Base-by-base conservation (phyloP, 2,113 vertebrate species). In the Chloropsis cyanopogon region DNA sequence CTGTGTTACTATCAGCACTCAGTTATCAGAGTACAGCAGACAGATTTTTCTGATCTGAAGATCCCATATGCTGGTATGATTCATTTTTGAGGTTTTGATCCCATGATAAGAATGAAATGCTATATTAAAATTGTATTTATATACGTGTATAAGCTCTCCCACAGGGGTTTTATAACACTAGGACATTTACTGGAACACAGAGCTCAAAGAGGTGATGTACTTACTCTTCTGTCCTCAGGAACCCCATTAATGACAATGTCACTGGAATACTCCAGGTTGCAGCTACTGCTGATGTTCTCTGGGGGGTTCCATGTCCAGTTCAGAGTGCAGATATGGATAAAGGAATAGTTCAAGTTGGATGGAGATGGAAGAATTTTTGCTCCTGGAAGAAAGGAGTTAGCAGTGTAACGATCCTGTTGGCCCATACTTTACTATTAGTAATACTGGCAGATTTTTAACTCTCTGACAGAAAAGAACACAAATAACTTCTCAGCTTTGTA, bases 261-360 rank as follows among this genome's bases (percentile, higher is more conserved):
- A 1, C 87, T 97, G 63, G 69, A 64, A 89, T 97, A 97, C 25
- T 63, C 7, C 77, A 95, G 53, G 19, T 61, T 25, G 13, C 96
- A 97, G 86, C 35, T 25, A 18, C 64, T 61, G n/a, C 69, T 87
- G 25, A 92, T 1, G 0, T 79, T 66, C 53, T 72, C 64, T 0
- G 83, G 86, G 14, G 93, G 71, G 24, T 25, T 68, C 97, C 96
- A 97, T 0, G 77, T 93, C 93, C 95, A 94, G 25, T 87, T 95
- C 75, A 97, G n/a, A 31, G 76, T 88, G 53, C 97, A 97, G 18
- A 79, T 86, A 41, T 85, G 78, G 29, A 87, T 64, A 61, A 97
- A 53, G 1, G 75, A 75, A 42, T 96, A 96, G 19, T 6, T 18
- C 69, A 97, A 60, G 50, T 88, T 95, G 52, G 96, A 88, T 8